Percentiles rank a stretch among this genome's conserved stretches.
These are phyloP conservation scores for Sanderia malayensis DNA, from an alignment of 30 jellyfish, hydroid and myxozoan species.

Conservation along the genomic window DNA sequence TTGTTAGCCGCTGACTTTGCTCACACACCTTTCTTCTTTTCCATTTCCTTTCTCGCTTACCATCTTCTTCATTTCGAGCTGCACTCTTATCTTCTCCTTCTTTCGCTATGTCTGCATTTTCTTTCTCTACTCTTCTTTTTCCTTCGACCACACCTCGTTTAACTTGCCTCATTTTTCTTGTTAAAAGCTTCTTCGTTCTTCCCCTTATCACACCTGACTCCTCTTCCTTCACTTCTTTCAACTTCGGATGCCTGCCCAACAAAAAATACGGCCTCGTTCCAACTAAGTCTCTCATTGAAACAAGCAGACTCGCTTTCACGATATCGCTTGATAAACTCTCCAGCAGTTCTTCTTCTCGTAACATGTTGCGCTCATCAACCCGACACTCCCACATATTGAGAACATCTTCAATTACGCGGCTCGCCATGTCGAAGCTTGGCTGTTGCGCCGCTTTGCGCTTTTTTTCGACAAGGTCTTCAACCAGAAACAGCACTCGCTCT, in stretches of 20 bases:
- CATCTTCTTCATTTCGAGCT: too few relatives aligned
- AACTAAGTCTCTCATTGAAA: conserved; percentile 22
- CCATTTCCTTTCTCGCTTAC: too few relatives aligned
- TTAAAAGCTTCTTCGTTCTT: background rate
- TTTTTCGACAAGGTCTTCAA: conserved; percentile 4
- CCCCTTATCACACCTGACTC: background rate
- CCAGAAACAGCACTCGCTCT: background rate
- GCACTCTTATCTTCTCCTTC: background rate
- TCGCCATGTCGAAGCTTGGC: background rate
- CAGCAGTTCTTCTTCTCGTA: conserved; percentile 32
- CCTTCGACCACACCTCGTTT: background rate
- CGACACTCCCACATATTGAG: conserved; percentile 55
- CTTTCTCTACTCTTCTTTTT: background rate
- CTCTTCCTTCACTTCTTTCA: conserved; percentile 8
- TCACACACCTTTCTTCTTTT: too few relatives aligned
- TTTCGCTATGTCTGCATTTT: background rate
- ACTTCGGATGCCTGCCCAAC: conserved; percentile 33
- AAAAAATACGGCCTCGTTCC: conserved; percentile 20
- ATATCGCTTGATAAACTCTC: conserved; percentile 20
- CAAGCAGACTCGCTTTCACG: conserved; percentile 41
- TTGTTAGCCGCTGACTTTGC: too few relatives aligned
- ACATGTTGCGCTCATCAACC: conserved; percentile 6
- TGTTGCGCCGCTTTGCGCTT: conserved; percentile 9
- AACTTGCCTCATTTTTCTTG: background rate
- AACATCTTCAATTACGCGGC: conserved; percentile 33